Evolutionary conservation across 2,797 vertebrate species (phyloP).

Genomic region (Sternotherus odoratus): DNA sequence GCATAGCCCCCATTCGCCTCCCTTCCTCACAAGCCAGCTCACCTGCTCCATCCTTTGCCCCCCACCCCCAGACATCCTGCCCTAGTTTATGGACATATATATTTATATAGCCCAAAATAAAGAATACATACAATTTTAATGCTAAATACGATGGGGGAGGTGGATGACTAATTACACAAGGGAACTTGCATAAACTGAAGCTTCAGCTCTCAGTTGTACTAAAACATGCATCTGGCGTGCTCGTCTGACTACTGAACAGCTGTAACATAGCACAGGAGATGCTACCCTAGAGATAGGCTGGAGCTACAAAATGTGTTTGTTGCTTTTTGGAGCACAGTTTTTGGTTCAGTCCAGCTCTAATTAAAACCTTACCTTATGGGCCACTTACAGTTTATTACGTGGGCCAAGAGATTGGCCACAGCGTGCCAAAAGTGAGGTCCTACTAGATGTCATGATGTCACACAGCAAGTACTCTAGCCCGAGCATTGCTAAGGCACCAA

Average conservation of each 20-base stretch:
- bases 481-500: neutral
- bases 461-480: neutral
- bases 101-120: neutral
- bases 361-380: constrained; percentile 29
- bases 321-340: constrained; percentile 10
- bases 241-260: neutral
- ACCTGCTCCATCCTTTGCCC: neutral
- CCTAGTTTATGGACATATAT: neutral
- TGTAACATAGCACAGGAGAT: neutral
- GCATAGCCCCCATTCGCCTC: neutral
- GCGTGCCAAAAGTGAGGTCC: neutral
- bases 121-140: neutral
- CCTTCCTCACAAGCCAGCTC: neutral
- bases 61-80: neutral
- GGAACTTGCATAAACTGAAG: neutral
- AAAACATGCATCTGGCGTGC: neutral
- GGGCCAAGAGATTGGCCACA: neutral
- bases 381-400: constrained; percentile 19
- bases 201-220: neutral
- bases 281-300: neutral
- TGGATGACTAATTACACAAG: neutral
- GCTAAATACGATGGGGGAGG: neutral
- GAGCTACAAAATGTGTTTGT: neutral
- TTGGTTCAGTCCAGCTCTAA: constrained; percentile 52
- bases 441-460: constrained; percentile 18